These are phyloP conservation scores for Neomorphus geoffroyi DNA, from an alignment of 2,797 vertebrate genomes.

Conservation along the genomic window DNA sequence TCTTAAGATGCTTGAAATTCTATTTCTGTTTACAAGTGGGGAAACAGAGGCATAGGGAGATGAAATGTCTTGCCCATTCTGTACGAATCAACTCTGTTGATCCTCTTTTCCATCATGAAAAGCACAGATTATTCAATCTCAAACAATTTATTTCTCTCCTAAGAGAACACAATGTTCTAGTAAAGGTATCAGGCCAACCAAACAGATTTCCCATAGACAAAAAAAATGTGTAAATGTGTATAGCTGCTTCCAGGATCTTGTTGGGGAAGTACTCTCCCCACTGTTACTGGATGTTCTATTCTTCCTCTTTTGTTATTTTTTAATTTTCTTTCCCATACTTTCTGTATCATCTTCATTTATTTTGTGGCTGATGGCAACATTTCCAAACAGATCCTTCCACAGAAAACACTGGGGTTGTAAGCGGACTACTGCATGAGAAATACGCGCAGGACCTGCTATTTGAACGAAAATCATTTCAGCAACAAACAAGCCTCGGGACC, in stretches of 20 bases:
- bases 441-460: background rate
- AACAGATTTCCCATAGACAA: slow-evolving; percentile 9
- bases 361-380: background rate
- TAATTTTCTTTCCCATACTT: background rate
- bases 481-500: background rate
- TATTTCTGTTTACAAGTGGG: background rate
- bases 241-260: background rate
- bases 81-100: background rate
- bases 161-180: background rate
- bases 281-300: background rate
- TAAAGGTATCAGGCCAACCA: background rate
- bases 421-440: background rate
- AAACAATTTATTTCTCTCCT: background rate
- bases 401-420: background rate
- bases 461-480: background rate
- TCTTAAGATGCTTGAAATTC: background rate
- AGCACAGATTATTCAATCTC: background rate
- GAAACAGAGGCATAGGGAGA: background rate
- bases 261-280: background rate
- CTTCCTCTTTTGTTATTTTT: background rate
- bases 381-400: background rate
- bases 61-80: background rate
- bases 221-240: background rate
- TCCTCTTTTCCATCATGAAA: background rate
- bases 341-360: background rate